Conservation (phyloP, 2,113 vertebrate species). For the Melanocharis versteri region DNA sequence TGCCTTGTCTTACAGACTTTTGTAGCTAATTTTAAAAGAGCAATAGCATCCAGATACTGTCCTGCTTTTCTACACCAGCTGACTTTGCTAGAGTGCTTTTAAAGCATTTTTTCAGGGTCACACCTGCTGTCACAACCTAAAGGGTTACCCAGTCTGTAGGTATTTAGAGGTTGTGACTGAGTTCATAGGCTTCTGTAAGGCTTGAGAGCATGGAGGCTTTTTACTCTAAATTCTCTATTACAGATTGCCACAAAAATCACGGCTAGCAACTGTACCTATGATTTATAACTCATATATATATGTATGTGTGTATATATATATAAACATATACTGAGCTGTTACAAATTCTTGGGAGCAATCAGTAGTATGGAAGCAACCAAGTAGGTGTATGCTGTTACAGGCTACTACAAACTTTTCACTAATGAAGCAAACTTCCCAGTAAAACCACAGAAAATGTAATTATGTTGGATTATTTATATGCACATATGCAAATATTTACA, state of each 20-base stretch:
- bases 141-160: background rate
- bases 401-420: background rate
- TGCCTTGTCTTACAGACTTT: background rate
- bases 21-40: background rate
- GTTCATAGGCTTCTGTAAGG: background rate
- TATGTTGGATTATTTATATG: background rate
- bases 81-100: background rate
- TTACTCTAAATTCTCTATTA: background rate
- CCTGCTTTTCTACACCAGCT: background rate
- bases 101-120: background rate
- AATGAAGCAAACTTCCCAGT: background rate
- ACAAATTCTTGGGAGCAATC: background rate
- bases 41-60: background rate
- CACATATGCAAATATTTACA: background rate
- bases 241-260: background rate
- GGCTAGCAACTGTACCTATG: background rate
- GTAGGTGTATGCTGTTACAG: background rate
- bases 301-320: background rate
- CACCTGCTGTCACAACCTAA: background rate
- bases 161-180: background rate
- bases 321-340: background rate
- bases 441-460: background rate
- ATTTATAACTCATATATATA: background rate
- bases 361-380: background rate
- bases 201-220: accelerated